Base-by-base conservation (phyloP, 2,888 invertebrate species). In the Aelia acuminata region DNA sequence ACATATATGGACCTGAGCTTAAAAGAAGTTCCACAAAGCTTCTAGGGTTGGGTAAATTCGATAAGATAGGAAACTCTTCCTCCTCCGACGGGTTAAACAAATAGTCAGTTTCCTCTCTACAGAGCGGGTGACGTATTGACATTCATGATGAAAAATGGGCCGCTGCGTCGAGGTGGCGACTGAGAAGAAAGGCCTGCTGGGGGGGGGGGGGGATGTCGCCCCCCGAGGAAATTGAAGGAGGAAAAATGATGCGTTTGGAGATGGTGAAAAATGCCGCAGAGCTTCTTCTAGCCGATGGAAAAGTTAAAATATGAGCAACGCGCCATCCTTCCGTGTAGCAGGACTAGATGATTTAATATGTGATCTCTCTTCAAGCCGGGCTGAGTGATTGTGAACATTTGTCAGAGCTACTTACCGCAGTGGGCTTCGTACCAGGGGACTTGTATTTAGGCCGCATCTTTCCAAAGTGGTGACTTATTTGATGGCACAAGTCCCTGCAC, bases 61-160 rank as follows among this genome's bases (percentile, higher is more conserved):
- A 15, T 35, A 35, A 70, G 63, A 80, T 47, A 49, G 50, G 48
- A 22, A 20, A 84, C 49, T 50, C 84, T 47, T 26, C 84, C 84
- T 26, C 84, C 49, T 22, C 11, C 84, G n/a, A n/a, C n/a, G n/a
- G 47, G 84, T 87, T 87, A 87, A 87, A 87, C 70, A 87, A 87
- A 87, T 70, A 87, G 87, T 63, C 39, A 63, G 63, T 70, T 48
- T 70, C 70, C 70, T 63, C 63, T 47, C 15, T 39, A 85, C 39
- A 85, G 85, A 39, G 22, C 39, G 39, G 70, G 26, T 87, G 87
- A 87, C 70, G 87, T 87, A 87, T 87, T 87, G 87, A 87, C 87
- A 87, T 87, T 87, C 63, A 87, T 87, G 87, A 87, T 87, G 87
- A 87, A 47, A 87, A 87, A 87, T 70, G 70, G 57, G 3, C 57